A percentile compares a stretch with the other conserved stretches of the same genome.
Evolutionary conservation across 2,888 invertebrate genomes (phyloP).

Genomic region (Ophion slaviceki): DNA sequence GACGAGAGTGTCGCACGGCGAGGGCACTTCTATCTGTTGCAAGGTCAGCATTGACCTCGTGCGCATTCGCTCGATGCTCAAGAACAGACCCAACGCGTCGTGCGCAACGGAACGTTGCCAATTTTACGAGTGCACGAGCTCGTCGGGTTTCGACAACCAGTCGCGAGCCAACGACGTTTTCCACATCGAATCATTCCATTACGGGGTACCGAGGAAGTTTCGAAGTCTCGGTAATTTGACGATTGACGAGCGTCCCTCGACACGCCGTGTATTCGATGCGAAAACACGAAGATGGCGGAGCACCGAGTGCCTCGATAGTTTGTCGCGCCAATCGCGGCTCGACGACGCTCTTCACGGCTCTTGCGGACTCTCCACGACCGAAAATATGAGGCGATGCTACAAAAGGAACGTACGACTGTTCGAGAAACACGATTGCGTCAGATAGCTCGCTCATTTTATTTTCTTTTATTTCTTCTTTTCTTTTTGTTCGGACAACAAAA

Average conservation of each 20-base stretch:
- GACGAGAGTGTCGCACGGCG: not conserved
- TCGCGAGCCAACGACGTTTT: not conserved
- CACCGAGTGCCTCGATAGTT: constrained; percentile 38
- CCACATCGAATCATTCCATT: not conserved
- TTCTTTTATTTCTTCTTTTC: not conserved
- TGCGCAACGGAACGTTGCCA: not conserved
- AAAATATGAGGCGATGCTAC: constrained; percentile 25
- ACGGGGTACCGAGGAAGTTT: constrained; percentile 9
- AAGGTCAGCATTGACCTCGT: constrained; percentile 79
- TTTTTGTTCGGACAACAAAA: constrained; percentile 2
- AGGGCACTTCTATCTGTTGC: constrained; percentile 48
- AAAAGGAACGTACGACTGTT: constrained; percentile 45
- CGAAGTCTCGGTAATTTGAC: constrained; percentile 55
- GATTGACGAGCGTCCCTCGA: not conserved
- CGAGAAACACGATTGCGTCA: constrained; percentile 64
- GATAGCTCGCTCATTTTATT: constrained; percentile 53
- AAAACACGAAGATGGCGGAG: constrained; percentile 41
- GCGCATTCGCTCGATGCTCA: constrained; percentile 73
- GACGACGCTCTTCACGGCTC: constrained; percentile 7
- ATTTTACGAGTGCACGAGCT: not conserved
- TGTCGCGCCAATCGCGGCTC: not conserved
- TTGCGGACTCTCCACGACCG: not conserved
- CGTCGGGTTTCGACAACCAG: not conserved
- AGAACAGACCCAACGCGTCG: constrained; percentile 69
- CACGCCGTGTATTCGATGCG: not conserved